A percentile compares a stretch with the other conserved stretches of the same genome.
phyloP scores from a whole-genome alignment of 1,140 invertebrate species.

The Psix sp. region DNA sequence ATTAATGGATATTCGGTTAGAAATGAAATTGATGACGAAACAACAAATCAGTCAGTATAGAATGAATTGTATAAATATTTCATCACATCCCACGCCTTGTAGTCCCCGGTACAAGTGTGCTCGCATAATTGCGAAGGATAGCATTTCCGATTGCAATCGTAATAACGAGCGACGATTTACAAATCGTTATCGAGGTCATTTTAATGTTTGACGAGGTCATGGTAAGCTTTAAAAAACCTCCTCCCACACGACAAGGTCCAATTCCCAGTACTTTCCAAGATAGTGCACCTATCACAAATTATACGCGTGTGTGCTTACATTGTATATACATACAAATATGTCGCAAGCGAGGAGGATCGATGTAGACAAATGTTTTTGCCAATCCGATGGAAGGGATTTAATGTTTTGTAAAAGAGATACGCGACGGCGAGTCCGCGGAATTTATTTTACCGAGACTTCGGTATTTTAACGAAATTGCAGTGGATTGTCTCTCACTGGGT shows the following conservation, averaged over 20 bases:
- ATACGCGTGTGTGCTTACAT: conserved; percentile 25
- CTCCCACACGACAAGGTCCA: conserved; percentile 53
- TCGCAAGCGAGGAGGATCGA: conserved; percentile 36
- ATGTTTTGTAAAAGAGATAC: conserved; percentile 45
- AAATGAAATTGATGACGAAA: conserved; percentile 48
- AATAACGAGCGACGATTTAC: conserved; percentile 53
- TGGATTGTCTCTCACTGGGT: conserved; percentile 22
- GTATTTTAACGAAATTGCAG: conserved; percentile 32
- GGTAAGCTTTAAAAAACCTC: conserved; percentile 43
- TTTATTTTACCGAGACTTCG: conserved; percentile 10
- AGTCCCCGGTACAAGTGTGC: conserved; percentile 21
- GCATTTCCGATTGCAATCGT: conserved; percentile 41
- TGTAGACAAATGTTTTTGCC: conserved; percentile 35
- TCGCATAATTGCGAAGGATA: conserved; percentile 56
- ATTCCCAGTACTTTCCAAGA: conserved; percentile 33
- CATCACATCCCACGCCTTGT: conserved; percentile 46
- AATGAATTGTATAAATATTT: conserved; percentile 57
- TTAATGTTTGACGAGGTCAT: conserved; percentile 55
- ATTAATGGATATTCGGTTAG: no score
- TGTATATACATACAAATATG: conserved; percentile 39
- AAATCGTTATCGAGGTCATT: conserved; percentile 60
- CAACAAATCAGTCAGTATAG: conserved; percentile 60
- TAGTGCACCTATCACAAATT: conserved; percentile 38
- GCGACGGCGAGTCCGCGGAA: conserved; percentile 18
- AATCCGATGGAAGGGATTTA: conserved; percentile 33